phyloP scores from a whole-genome alignment of 2,888 invertebrate species.

The Cerastoderma edule region DNA sequence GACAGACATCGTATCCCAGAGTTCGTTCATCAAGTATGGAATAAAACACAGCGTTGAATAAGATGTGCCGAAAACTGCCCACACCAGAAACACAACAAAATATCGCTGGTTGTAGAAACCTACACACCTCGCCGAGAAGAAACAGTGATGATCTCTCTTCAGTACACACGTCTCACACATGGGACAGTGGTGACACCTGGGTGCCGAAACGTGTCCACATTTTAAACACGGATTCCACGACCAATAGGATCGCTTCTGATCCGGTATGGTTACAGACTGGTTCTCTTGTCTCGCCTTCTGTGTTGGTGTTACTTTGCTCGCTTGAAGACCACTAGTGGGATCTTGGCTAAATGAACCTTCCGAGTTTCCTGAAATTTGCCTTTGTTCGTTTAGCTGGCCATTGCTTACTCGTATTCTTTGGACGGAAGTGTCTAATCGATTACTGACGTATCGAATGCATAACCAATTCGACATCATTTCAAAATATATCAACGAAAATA shows the following conservation, averaged over 20 bases:
- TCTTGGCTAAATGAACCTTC: no score
- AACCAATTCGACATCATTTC: constrained; percentile 79
- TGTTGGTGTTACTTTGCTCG: not conserved
- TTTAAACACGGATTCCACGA: constrained; percentile 77
- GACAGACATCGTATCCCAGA: constrained; percentile 18
- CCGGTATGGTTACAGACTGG: not conserved
- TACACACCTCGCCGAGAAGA: constrained; percentile 78
- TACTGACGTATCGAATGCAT: constrained; percentile 69
- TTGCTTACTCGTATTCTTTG: not conserved
- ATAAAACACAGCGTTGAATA: constrained; percentile 40
- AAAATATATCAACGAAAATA: constrained; percentile 34
- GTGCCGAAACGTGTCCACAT: constrained; percentile 76
- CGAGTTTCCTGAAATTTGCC: no score
- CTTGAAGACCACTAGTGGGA: no score
- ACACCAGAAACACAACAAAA: constrained; percentile 77
- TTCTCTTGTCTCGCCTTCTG: not conserved
- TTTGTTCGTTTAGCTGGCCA: not conserved
- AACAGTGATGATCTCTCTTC: constrained; percentile 82
- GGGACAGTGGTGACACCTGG: constrained; percentile 80
- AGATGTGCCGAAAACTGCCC: constrained; percentile 60
- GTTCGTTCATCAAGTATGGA: constrained; percentile 24
- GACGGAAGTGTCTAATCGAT: no score
- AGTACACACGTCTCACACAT: constrained; percentile 78
- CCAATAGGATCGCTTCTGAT: constrained; percentile 77
- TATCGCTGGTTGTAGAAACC: constrained; percentile 79